Evolutionary conservation across 2,888 invertebrate species (phyloP).

Genomic region (Mermis nigrescens): DNA sequence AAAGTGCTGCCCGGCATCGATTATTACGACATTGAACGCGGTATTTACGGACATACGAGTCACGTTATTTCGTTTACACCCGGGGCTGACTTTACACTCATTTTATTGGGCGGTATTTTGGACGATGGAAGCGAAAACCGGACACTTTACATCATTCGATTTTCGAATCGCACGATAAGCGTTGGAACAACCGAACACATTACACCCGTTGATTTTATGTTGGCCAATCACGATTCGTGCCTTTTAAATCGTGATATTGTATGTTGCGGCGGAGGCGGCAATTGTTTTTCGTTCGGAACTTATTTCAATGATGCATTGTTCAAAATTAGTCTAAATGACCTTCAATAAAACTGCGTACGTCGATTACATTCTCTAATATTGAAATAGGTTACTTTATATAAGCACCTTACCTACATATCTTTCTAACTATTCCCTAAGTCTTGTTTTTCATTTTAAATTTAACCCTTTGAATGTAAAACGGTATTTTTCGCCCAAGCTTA

Average conservation of each 20-base stretch:
- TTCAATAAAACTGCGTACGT: no score
- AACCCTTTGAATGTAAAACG: no score
- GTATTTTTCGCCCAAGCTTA: no score
- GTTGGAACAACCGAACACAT: neutral
- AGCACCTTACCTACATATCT: no score
- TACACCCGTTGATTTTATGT: neutral
- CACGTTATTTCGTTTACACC: neutral
- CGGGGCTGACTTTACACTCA: neutral
- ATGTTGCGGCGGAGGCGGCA: slow-evolving; percentile 34
- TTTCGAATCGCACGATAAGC: neutral
- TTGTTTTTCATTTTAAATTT: no score
- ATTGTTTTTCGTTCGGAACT: slow-evolving; percentile 36
- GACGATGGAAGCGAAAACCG: neutral
- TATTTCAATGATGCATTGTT: slow-evolving; percentile 33
- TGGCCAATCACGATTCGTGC: neutral
- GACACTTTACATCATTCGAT: neutral
- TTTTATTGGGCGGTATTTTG: neutral
- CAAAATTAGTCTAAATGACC: no score
- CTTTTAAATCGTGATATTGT: slow-evolving; percentile 14
- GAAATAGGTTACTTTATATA: no score
- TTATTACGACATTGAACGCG: no score
- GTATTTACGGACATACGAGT: neutral
- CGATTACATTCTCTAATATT: no score
- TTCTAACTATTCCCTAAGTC: no score
- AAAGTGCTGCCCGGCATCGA: no score